Conservation (phyloP, 1,140 invertebrate genomes). For the Telenomus remus region DNA sequence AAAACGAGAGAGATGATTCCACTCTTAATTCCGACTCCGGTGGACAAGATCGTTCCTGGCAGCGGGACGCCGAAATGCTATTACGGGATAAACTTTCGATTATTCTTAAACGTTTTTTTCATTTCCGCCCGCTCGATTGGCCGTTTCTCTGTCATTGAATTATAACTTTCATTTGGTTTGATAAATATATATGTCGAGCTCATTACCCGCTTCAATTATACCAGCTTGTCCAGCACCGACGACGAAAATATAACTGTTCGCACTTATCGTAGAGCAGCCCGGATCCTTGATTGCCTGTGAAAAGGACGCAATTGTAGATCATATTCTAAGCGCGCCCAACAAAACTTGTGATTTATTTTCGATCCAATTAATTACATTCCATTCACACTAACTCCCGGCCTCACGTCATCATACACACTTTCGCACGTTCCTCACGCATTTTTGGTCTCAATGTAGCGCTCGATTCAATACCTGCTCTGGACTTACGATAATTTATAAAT, state of each 20-base stretch:
- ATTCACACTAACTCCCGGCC: conserved; percentile 20
- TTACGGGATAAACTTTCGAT: conserved; percentile 49
- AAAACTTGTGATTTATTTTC: conserved; percentile 22
- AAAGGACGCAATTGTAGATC: not conserved
- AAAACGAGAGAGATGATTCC: conserved; percentile 69
- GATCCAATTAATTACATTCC: conserved; percentile 35
- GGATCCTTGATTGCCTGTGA: too few relatives aligned
- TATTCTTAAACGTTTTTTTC: conserved; percentile 53
- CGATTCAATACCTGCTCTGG: conserved; percentile 3
- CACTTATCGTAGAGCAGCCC: not conserved
- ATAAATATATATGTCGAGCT: conserved; percentile 21
- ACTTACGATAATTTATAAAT: conserved; percentile 7
- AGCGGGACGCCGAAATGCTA: conserved; percentile 56
- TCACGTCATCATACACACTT: conserved; percentile 6
- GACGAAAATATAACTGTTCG: conserved; percentile 4
- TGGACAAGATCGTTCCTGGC: conserved; percentile 63
- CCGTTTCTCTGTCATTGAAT: conserved; percentile 14
- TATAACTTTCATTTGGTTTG: conserved; percentile 29
- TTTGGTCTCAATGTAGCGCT: conserved; percentile 3
- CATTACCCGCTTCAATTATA: not conserved
- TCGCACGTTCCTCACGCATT: conserved; percentile 12
- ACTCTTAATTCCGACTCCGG: conserved; percentile 68
- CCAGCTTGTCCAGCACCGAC: not conserved
- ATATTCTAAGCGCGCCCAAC: conserved; percentile 2
- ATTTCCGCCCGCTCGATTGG: conserved; percentile 31